These are phyloP conservation scores for Nudaria mundana DNA, from an alignment of 2,888 invertebrate species.

Conservation along the genomic window DNA sequence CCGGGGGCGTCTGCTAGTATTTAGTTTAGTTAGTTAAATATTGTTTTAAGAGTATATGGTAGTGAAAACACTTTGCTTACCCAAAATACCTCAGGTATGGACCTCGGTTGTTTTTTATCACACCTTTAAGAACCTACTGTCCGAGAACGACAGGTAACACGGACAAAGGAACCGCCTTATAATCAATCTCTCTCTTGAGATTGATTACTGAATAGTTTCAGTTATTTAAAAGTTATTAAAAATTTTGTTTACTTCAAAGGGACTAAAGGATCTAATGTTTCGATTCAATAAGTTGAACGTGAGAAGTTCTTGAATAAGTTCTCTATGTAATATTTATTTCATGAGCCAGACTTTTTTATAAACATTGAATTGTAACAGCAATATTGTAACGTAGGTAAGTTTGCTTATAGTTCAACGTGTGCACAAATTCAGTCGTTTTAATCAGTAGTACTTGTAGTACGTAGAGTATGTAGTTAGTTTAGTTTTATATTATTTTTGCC, in stretches of 20 bases:
- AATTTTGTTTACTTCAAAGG: slow-evolving; percentile 5
- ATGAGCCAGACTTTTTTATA: slow-evolving; percentile 15
- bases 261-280: slow-evolving; percentile 13
- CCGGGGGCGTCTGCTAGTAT: no score
- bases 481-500: slow-evolving; percentile 29
- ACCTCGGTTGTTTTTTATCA: slow-evolving; percentile 13
- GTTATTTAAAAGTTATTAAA: slow-evolving; percentile 15
- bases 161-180: slow-evolving; percentile 2
- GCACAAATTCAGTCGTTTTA: slow-evolving; percentile 29
- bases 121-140: slow-evolving; percentile 17
- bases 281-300: slow-evolving; percentile 4
- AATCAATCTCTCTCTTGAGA: slow-evolving; percentile 3
- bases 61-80: background rate
- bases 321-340: slow-evolving; percentile 13
- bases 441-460: background rate
- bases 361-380: slow-evolving; percentile 15
- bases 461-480: no score
- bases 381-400: slow-evolving; percentile 22
- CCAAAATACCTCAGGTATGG: background rate
- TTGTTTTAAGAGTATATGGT: background rate
- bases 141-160: slow-evolving; percentile 22
- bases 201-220: no score
- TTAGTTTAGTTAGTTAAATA: no score
- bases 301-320: slow-evolving; percentile 5
- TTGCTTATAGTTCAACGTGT: slow-evolving; percentile 11